These are phyloP conservation scores for Dorcus parallelipipedus DNA, from an alignment of 2,888 invertebrate genomes.

Conservation along the genomic window DNA sequence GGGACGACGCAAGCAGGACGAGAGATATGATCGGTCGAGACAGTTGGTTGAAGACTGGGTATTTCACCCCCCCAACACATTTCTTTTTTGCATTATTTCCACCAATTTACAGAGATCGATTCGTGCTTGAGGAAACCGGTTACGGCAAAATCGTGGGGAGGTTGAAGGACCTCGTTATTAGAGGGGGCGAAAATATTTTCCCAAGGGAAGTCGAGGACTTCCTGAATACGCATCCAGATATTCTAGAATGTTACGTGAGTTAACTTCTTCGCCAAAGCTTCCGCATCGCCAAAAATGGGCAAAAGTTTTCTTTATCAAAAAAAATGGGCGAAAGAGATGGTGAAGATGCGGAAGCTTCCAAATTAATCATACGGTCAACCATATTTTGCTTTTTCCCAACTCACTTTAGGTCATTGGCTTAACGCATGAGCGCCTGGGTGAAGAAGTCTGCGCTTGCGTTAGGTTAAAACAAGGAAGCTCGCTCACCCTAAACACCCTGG, in stretches of 20 bases:
- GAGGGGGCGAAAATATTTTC: constrained; percentile 81
- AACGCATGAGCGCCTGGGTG: constrained; percentile 70
- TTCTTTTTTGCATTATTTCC: neutral
- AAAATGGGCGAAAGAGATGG: no score
- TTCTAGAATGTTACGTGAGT: constrained; percentile 61
- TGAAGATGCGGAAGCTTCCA: no score
- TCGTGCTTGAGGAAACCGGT: constrained; percentile 63
- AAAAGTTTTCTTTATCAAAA: no score
- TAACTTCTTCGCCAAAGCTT: no score
- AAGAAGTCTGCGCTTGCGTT: constrained; percentile 70
- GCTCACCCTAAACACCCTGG: constrained; percentile 51
- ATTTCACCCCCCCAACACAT: constrained; percentile 19
- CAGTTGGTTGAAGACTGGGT: constrained; percentile 81
- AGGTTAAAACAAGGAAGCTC: constrained; percentile 54
- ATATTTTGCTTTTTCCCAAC: constrained; percentile 37
- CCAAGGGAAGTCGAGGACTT: constrained; percentile 79
- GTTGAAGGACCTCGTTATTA: constrained; percentile 73
- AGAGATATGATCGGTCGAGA: constrained; percentile 61
- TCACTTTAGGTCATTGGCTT: constrained; percentile 59
- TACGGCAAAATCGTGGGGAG: constrained; percentile 71
- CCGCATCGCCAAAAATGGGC: no score
- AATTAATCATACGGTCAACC: no score
- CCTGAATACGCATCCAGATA: constrained; percentile 66
- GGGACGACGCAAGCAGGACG: constrained; percentile 74
- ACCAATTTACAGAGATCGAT: constrained; percentile 60